phyloP scores from a whole-genome alignment of 1,140 invertebrate genomes.

The Microvelia longipes region DNA sequence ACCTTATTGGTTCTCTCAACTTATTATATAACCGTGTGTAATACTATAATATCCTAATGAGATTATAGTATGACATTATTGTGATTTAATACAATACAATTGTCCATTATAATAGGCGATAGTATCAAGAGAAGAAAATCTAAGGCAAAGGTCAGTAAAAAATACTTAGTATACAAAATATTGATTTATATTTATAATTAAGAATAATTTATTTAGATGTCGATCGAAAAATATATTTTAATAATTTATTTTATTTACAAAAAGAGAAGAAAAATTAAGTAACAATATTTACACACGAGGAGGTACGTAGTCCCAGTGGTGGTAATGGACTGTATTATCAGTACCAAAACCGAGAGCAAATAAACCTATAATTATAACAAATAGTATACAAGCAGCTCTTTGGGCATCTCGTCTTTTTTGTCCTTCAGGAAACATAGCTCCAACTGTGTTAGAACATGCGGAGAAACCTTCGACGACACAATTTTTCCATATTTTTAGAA shows the following conservation, averaged over 20 bases:
- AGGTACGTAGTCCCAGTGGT: conserved; percentile 60
- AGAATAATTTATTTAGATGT: not conserved
- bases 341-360: conserved; percentile 47
- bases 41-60: not conserved
- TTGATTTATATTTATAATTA: not conserved
- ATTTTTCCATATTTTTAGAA: conserved; percentile 16
- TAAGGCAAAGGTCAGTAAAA: not conserved
- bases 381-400: conserved; percentile 51
- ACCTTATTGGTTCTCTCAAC: not conserved
- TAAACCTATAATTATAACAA: conserved; percentile 53
- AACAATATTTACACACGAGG: conserved; percentile 10
- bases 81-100: not conserved
- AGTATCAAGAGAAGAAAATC: not conserved
- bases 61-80: not conserved
- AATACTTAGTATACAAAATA: not conserved
- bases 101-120: not conserved
- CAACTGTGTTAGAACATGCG: conserved; percentile 11
- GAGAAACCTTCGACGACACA: conserved; percentile 7
- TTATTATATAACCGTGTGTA: not conserved
- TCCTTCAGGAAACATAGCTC: conserved; percentile 25
- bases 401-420: conserved; percentile 48
- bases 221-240: not conserved
- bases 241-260: not conserved
- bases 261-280: conserved; percentile 9
- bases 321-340: conserved; percentile 53